Evolutionary conservation across 2,888 invertebrate genomes (phyloP), one percentile per base, ranked within the genome.

Genomic region (Papilio elwesi): DNA sequence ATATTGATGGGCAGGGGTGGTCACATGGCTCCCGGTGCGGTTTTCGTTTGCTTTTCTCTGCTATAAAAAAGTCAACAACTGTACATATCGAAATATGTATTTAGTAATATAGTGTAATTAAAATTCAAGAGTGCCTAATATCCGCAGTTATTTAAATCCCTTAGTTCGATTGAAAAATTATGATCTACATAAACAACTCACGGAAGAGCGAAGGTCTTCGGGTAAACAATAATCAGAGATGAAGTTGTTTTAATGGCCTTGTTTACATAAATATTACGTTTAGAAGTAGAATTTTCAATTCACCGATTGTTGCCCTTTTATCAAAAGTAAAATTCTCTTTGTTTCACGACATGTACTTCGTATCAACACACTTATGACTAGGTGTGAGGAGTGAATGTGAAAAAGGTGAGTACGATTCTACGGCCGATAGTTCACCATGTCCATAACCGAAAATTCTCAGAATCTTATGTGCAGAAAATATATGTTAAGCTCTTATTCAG

Each of bases 111-210:
- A 7, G 6, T 43, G 43, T 43, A 5, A 9, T 43, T 43, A 43
- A 62, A 10, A 43, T 1, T 43, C n/a, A 43, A 43, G 43, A n/a
- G 10, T n/a, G 43, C 59, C 43, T n/a, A 10, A 15, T 43, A 59
- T 59, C 57, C 55, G 38, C 9, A 63, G 63, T 49, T 65, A 51
- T 65, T 36, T 65, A 26, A 65, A 65, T 26, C 49, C 36, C 65
- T 65, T 65, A 51, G 51, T 36, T 65, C 65, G 65, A 62, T 65
- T 65, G 51, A 65, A 65, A 65, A 65, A 65, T 65, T 51, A 65
- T 65, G 51, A 49, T 62, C 10, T 36, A 51, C 26, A 65, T 65
- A 65, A 65, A 65, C 51, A 65, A 12, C 51, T 49, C 49, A 9
- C 51, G 12, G 51, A 51, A 65, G 65, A 51, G 65, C 65, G 65